Conservation (phyloP, 1,140 invertebrate genomes). For the Phthorimaea operculella region DNA sequence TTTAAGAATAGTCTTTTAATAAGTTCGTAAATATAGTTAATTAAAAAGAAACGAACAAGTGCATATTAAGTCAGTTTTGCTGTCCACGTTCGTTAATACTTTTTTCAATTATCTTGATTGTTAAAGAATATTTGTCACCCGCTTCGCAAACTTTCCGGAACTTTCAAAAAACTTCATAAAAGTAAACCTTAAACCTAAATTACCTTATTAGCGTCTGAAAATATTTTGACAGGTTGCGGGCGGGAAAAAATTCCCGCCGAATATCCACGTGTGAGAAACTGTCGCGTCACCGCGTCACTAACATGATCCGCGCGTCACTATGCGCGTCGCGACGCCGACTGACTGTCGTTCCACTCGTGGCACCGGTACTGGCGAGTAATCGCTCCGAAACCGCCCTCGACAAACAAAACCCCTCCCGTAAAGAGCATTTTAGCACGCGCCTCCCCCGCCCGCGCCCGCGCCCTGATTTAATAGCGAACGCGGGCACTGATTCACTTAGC, state of each 20-base stretch:
- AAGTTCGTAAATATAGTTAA: too few relatives aligned
- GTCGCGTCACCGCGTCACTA: constrained; percentile 57
- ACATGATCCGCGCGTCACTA: constrained; percentile 29
- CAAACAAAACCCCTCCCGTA: constrained; percentile 65
- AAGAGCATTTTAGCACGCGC: constrained; percentile 63
- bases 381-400: constrained; percentile 62
- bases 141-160: not conserved
- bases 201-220: constrained; percentile 67
- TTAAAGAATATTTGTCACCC: too few relatives aligned
- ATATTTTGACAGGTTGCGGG: constrained; percentile 60
- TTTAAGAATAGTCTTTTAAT: too few relatives aligned
- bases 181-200: constrained; percentile 10
- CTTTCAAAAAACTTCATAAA: not conserved
- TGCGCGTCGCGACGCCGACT: constrained; percentile 29
- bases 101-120: too few relatives aligned
- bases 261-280: constrained; percentile 37
- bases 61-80: too few relatives aligned
- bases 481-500: constrained; percentile 67
- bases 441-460: constrained; percentile 50
- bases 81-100: too few relatives aligned
- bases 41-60: too few relatives aligned
- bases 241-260: constrained; percentile 63
- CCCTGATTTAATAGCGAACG: constrained; percentile 65
- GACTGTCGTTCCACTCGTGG: constrained; percentile 24
- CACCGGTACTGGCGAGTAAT: constrained; percentile 36